Evolutionary conservation across 2,888 invertebrate species (phyloP), one percentile per base, ranked within the genome.

Genomic region (Holacanthella duospinosa): DNA sequence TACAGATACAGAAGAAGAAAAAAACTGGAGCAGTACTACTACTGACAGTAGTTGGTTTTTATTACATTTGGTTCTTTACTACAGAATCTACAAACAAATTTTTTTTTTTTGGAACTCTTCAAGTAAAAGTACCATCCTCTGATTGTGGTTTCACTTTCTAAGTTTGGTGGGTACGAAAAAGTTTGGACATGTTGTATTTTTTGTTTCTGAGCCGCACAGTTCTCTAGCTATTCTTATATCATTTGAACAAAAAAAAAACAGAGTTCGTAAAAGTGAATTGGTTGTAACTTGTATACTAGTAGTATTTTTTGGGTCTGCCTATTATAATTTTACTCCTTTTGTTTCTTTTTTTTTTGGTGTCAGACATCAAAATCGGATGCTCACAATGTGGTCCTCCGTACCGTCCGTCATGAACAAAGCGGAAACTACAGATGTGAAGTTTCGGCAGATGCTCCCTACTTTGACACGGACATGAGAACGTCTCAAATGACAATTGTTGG

Each of bases 401-500:
- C 71, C 69, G 72, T 71, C 66, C 66, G 70, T 60, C 71, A 72
- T 60, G 72, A 71, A 60, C 71, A 72, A 65, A 69, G 69, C 36
- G 72, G 72, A 66, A 65, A 44, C 61, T 72, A 70, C 69, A 63
- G 64, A 62, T 71, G 72, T 67, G 72, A 72, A 63, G 72, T 67
- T 25, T 68, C 68, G 29, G 69, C 72, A 53, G 72, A 72, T 66
- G 72, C 72, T 59, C 72, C 72, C 44, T 66, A 60, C 60, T 72
- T 72, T 61, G 72, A 72, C 65, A 72, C 72, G 59, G 70, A 66
- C 63, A 67, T 71, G 63, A 68, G 68, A 64, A 64, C 66, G 60
- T 69, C 72, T 65, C 71, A 68, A 69, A 70, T 72, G 70, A 71
- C 71, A 66, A 70, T 72, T 61, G 72, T 72, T 64, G 72, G 72